phyloP scores from a whole-genome alignment of 2,113 vertebrate genomes.

The Corynorhinus townsendii region DNA sequence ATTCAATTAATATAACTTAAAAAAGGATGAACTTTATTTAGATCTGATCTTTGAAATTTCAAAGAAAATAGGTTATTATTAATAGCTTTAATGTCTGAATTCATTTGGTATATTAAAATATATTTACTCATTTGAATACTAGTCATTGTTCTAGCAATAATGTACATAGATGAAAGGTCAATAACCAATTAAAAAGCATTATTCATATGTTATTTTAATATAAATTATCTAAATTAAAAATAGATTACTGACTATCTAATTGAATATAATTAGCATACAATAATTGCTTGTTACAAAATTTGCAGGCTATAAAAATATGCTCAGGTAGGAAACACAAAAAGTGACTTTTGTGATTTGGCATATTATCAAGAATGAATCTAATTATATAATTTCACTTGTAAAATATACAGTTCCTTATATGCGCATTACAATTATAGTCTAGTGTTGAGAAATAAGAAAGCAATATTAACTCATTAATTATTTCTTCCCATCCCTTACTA shows the following conservation, averaged over 20 bases:
- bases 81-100: conserved; percentile 27
- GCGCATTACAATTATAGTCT: neutral
- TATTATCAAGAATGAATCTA: neutral
- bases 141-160: neutral
- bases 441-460: neutral
- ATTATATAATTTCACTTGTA: neutral
- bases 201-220: neutral
- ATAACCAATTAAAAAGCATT: conserved; percentile 38
- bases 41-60: neutral
- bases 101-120: conserved; percentile 41
- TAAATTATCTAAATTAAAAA: neutral
- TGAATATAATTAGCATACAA: neutral
- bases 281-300: neutral
- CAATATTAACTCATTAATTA: neutral
- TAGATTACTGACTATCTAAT: neutral
- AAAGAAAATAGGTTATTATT: conserved; percentile 36
- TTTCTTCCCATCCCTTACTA: neutral
- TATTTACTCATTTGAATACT: neutral
- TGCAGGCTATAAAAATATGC: neutral
- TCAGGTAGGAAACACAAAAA: neutral
- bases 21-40: conserved; percentile 5
- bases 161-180: conserved; percentile 26
- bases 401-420: neutral
- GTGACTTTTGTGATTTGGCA: neutral
- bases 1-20: conserved; percentile 15